A percentile compares a stretch with the other conserved stretches of the same genome.
Conservation (phyloP, 2,797 vertebrate genomes). For the Malurus splendens region DNA sequence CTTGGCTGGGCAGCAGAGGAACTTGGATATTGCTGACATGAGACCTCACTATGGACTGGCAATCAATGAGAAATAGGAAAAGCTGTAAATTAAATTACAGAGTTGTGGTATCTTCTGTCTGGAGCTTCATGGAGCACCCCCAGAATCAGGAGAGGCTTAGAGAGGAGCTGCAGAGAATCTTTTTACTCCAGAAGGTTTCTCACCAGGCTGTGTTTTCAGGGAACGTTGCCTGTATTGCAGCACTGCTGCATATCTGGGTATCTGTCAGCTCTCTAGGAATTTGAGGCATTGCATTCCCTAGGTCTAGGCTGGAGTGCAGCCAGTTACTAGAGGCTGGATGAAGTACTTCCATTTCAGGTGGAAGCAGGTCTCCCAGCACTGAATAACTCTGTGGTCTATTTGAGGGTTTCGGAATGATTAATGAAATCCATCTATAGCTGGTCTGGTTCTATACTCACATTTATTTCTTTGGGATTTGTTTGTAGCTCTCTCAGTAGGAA, state of each 20-base stretch:
- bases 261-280: slow-evolving; percentile 35
- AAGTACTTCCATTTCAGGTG: background rate
- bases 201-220: background rate
- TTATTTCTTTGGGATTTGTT: background rate
- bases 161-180: background rate
- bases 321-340: background rate
- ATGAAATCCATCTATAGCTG: background rate
- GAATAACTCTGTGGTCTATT: background rate
- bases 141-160: background rate
- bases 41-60: background rate
- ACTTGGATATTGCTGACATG: fast-evolving
- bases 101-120: background rate
- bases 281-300: slow-evolving; percentile 8
- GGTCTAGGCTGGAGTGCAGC: background rate
- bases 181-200: background rate
- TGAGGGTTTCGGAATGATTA: background rate
- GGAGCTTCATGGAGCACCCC: background rate
- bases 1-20: background rate
- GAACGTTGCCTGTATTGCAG: background rate
- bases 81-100: background rate
- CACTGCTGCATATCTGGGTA: background rate
- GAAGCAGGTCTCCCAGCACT: background rate
- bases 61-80: background rate
- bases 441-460: background rate
- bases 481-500: background rate